Conservation (phyloP, 1,140 invertebrate species). For the Pogonomyrmex barbatus region DNA sequence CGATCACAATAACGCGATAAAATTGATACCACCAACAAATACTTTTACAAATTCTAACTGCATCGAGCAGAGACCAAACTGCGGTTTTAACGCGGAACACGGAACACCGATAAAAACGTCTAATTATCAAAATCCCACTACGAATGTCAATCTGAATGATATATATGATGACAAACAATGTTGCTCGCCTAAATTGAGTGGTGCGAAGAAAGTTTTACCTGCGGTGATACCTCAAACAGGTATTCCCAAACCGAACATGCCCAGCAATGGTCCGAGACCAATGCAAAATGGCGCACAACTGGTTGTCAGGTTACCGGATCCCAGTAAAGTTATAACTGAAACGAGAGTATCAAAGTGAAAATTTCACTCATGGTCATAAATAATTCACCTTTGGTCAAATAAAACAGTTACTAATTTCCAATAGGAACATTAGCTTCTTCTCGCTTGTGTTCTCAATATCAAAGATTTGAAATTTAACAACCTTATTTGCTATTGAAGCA, state of each 20-base stretch:
- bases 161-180: slow-evolving; percentile 80
- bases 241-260: slow-evolving; percentile 55
- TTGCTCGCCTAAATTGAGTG: slow-evolving; percentile 81
- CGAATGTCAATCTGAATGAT: slow-evolving; percentile 75
- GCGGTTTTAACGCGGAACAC: slow-evolving; percentile 65
- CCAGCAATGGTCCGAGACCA: slow-evolving; percentile 72
- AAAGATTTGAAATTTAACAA: neutral
- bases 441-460: neutral
- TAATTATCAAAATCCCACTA: slow-evolving; percentile 66
- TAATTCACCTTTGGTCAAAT: neutral
- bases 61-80: slow-evolving; percentile 69
- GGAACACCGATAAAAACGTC: slow-evolving; percentile 66
- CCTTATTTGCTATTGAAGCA: neutral
- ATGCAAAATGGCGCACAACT: slow-evolving; percentile 82
- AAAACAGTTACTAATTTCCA: neutral
- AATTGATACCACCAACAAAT: slow-evolving; percentile 69
- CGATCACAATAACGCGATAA: slow-evolving; percentile 73
- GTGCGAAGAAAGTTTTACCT: slow-evolving; percentile 81
- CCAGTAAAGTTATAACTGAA: slow-evolving; percentile 81
- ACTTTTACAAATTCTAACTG: slow-evolving; percentile 69
- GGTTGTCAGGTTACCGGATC: slow-evolving; percentile 82
- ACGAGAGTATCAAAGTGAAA: slow-evolving; percentile 81
- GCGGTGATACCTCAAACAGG: slow-evolving; percentile 60
- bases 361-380: neutral
- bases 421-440: neutral